phyloP scores from a whole-genome alignment of 2,797 vertebrate species.

The Lerista edwardsae region DNA sequence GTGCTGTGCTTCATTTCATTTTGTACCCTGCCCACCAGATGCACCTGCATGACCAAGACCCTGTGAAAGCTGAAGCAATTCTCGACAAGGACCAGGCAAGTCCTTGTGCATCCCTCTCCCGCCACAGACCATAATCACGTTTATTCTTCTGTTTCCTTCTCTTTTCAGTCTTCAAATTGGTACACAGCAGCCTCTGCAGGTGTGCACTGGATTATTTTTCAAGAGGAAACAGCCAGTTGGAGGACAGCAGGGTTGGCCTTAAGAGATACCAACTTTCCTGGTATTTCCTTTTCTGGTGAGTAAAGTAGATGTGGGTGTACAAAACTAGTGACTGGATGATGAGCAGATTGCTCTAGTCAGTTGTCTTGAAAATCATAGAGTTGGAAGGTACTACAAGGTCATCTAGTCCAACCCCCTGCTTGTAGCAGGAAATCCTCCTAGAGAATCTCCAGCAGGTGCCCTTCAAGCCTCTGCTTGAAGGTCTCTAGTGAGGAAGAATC shows the following conservation, averaged over 20 bases:
- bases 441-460: no score
- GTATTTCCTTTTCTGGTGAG: neutral
- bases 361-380: no score
- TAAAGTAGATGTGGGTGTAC: no score
- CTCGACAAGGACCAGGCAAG: no score
- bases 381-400: no score
- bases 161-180: neutral
- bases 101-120: neutral
- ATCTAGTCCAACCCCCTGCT: no score
- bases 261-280: neutral
- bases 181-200: neutral
- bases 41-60: neutral
- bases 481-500: no score
- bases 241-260: neutral
- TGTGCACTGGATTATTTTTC: neutral
- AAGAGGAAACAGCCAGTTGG: neutral
- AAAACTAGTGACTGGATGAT: neutral
- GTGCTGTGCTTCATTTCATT: neutral
- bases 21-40: neutral
- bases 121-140: neutral
- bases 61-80: neutral
- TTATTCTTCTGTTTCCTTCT: neutral
- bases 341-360: neutral
- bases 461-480: no score
- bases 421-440: no score